Base-by-base conservation (phyloP, 2,888 invertebrate species). In the Anoncus sp. region DNA sequence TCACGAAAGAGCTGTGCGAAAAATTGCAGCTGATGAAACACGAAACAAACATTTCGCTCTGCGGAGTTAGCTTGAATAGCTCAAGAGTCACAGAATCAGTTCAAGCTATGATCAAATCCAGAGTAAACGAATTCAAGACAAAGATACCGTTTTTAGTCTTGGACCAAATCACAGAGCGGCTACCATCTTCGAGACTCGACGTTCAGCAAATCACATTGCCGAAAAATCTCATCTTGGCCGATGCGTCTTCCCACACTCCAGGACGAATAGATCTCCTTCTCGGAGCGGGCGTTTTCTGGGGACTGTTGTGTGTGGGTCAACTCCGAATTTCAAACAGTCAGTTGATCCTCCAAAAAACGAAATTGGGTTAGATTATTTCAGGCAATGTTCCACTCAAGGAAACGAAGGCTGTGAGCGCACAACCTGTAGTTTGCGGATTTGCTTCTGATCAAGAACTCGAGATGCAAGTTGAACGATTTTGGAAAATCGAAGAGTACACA, bases 211-310 rank as follows among this genome's bases (percentile, higher is more conserved):
- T 77, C 27, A 47, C 53, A 31, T 69, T 81, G 60, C 75, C 78
- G 0, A 22, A 62, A 24, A 59, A 77, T 60, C 45, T 81, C 45
- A 69, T 16, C 40, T 59, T 82, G 1, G 82, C 83, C 16, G 81
- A 82, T 60, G 75, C 81, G 43, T 27, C 59, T 4, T 82, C 67
- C 51, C 60, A 78, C 45, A 10, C 53, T n/a, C 63, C 81, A 31
- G 73, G 75, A 20, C 40, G 55, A 16, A 62, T 84, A 7, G 81
- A 83, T 31, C 22, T 83, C 22, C 60, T 84, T 16, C 31, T 84
- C 14, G 82, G 80, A 14, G 83, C 82, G 5, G 67, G 75, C 7
- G 47, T 78, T 38, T 82, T 81, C 20, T 82, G 74, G 49, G 45
- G 73, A 2, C 62, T 82, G 9, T 12, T 82, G 43, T 74, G 73